These are phyloP conservation scores for Chaetodon auriga DNA, from an alignment of 2,113 vertebrate genomes.

Conservation along the genomic window DNA sequence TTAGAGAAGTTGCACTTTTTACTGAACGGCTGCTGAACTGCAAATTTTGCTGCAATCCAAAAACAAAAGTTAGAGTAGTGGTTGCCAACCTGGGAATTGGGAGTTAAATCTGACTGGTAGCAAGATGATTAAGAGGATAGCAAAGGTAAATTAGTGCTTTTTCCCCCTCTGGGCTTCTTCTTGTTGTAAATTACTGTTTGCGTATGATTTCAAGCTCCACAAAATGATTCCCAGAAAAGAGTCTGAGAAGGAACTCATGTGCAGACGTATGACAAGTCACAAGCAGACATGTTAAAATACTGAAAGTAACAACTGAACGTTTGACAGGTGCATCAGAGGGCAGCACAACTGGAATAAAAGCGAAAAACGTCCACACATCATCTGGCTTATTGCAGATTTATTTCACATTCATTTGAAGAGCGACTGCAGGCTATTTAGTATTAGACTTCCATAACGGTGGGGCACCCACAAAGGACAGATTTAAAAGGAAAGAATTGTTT, in stretches of 20 bases:
- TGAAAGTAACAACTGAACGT: too few species aligned
- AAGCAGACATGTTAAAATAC: too few species aligned
- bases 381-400: too few species aligned
- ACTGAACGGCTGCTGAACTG: background rate
- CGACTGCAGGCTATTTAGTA: background rate
- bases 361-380: background rate
- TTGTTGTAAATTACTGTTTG: background rate
- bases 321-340: too few species aligned
- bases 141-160: background rate
- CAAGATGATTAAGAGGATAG: background rate
- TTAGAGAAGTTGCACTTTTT: constrained; percentile 35
- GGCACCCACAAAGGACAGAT: background rate
- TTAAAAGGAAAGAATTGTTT: background rate
- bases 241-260: background rate
- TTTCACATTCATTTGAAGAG: background rate
- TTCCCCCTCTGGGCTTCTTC: background rate
- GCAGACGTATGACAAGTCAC: background rate
- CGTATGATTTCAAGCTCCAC: background rate
- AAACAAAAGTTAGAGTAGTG: background rate
- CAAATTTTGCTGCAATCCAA: constrained; percentile 8
- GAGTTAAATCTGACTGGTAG: background rate
- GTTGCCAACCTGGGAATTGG: background rate
- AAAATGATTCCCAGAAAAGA: background rate
- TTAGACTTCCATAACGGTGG: background rate
- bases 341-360: background rate